Percentiles rank a stretch among this genome's conserved stretches.
Evolutionary conservation across 2,888 invertebrate species (phyloP).

Genomic region (Cataglyphis albicans): DNA sequence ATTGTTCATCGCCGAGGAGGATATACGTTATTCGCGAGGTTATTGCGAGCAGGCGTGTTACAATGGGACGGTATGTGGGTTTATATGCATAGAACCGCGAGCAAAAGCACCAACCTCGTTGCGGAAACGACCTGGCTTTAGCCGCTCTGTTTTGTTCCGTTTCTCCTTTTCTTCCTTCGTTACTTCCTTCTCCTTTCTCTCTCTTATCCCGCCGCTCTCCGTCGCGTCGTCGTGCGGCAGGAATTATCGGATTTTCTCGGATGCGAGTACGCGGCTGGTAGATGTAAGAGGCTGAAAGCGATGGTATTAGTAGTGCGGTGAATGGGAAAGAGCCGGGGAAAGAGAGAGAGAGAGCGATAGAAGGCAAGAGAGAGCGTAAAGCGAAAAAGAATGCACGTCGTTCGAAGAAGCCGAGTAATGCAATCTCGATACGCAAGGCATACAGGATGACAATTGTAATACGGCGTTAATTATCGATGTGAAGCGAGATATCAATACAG

Average conservation of each 20-base stretch:
- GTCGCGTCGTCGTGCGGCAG: slow-evolving; percentile 61
- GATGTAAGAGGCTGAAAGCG: slow-evolving; percentile 49
- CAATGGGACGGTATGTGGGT: slow-evolving; percentile 22
- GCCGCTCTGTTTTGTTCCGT: slow-evolving; percentile 52
- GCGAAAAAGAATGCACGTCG: slow-evolving; percentile 41
- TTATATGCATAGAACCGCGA: slow-evolving; percentile 63
- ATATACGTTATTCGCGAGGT: slow-evolving; percentile 52
- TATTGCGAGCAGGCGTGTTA: slow-evolving; percentile 40
- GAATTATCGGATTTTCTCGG: slow-evolving; percentile 76
- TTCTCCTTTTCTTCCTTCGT: slow-evolving; percentile 48
- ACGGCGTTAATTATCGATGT: slow-evolving; percentile 19
- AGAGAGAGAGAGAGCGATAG: not conserved
- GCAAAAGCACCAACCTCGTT: slow-evolving; percentile 66
- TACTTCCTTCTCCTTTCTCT: slow-evolving; percentile 48
- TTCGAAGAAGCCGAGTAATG: slow-evolving; percentile 36
- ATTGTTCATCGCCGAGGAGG: slow-evolving; percentile 50
- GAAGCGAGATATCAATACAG: not conserved
- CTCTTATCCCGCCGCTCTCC: slow-evolving; percentile 30
- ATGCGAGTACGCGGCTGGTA: slow-evolving; percentile 63
- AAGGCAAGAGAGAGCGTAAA: not conserved
- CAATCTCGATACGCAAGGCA: slow-evolving; percentile 35
- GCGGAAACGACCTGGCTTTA: slow-evolving; percentile 71
- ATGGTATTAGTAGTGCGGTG: slow-evolving; percentile 63
- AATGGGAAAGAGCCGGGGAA: slow-evolving; percentile 24
- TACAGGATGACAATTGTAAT: slow-evolving; percentile 24